These are phyloP conservation scores for Eurois occulta DNA, from an alignment of 2,888 invertebrate genomes.

Conservation along the genomic window DNA sequence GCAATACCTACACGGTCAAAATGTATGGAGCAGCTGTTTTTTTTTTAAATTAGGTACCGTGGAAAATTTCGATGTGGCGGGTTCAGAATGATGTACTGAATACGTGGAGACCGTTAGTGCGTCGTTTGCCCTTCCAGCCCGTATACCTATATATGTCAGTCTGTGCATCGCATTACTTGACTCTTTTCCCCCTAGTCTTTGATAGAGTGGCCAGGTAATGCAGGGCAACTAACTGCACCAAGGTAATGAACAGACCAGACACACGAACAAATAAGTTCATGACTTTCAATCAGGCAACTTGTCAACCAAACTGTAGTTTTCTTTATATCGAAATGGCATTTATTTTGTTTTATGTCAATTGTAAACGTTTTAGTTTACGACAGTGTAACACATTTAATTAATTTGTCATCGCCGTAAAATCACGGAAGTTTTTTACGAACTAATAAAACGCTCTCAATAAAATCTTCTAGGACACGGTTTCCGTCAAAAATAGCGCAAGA, in stretches of 20 bases:
- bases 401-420: constrained; percentile 5
- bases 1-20: too few species aligned
- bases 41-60: too few species aligned
- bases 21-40: too few species aligned
- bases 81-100: too few species aligned
- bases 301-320: constrained; percentile 4
- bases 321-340: neutral
- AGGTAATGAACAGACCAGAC: neutral
- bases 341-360: constrained; percentile 13
- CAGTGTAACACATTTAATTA: constrained; percentile 23
- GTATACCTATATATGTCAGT: neutral
- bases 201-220: neutral
- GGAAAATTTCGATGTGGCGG: too few species aligned
- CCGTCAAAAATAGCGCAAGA: neutral
- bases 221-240: neutral
- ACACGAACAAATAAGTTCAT: constrained; percentile 17
- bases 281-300: constrained; percentile 9
- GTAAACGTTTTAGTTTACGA: constrained; percentile 6
- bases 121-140: too few species aligned
- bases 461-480: neutral
- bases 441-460: neutral
- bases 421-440: neutral
- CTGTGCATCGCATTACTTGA: neutral
- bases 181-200: too few species aligned
- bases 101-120: too few species aligned